These are phyloP conservation scores for Sylvietta virens DNA, from an alignment of 2,113 vertebrate species.

Conservation along the genomic window DNA sequence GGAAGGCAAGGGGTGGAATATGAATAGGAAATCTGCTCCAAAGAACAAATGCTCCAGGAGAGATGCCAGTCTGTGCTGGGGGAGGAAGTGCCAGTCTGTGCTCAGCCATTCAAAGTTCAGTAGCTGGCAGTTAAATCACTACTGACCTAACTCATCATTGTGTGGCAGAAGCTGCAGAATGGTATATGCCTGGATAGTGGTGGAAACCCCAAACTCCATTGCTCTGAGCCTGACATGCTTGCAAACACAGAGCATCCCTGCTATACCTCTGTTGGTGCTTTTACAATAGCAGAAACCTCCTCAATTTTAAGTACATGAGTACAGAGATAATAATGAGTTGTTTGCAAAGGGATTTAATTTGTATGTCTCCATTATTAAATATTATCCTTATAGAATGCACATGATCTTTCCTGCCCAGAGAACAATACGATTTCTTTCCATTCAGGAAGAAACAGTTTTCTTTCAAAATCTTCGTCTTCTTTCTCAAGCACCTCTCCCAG, in stretches of 20 bases:
- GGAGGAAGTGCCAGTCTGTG: background rate
- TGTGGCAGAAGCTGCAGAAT: background rate
- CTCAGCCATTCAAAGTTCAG: background rate
- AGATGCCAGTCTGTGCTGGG: background rate
- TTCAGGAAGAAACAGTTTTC: background rate
- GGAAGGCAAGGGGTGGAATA: background rate
- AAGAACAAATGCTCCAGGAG: background rate
- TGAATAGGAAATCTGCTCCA: background rate
- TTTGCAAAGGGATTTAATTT: background rate
- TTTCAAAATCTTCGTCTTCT: background rate
- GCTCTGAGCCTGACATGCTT: background rate
- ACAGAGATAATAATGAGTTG: background rate
- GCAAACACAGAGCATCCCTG: background rate
- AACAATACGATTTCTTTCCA: background rate
- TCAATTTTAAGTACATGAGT: background rate
- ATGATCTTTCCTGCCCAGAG: background rate
- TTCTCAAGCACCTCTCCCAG: background rate
- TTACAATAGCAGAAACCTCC: background rate
- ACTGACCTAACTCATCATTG: background rate
- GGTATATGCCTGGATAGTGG: accelerated
- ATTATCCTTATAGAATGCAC: background rate
- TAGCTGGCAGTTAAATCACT: background rate
- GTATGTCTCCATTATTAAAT: background rate
- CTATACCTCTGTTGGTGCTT: background rate
- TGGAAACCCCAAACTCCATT: background rate